Conservation (phyloP, 2,797 vertebrate species). For the Phataginus tetradactyla region DNA sequence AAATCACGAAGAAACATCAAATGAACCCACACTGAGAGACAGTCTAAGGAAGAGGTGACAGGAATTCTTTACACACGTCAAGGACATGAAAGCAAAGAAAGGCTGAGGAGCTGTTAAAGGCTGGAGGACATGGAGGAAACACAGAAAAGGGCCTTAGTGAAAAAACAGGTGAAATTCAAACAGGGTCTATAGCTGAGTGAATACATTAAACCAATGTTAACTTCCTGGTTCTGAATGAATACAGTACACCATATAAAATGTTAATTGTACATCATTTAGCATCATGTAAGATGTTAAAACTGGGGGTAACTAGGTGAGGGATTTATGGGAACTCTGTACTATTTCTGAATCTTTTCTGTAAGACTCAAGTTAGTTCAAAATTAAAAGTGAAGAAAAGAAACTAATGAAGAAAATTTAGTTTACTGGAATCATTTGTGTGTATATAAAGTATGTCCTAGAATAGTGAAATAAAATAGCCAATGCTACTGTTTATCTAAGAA, state of each 20-base stretch:
- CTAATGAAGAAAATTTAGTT: not conserved
- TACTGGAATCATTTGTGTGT: not conserved
- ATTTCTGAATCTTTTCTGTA: not conserved
- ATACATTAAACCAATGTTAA: not conserved
- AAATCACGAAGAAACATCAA: not conserved
- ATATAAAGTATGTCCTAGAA: not conserved
- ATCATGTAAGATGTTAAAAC: not conserved
- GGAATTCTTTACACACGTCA: not conserved
- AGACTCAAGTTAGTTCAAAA: conserved; percentile 28
- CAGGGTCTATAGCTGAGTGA: not conserved
- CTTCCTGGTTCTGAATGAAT: not conserved
- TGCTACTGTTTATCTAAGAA: not conserved
- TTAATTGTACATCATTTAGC: not conserved
- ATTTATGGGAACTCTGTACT: not conserved
- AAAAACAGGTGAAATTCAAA: not conserved
- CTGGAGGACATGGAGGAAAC: not conserved
- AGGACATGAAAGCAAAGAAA: not conserved
- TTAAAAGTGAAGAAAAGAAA: not conserved
- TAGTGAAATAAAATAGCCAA: not conserved
- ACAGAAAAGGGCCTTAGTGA: not conserved
- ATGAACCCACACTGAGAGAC: not conserved
- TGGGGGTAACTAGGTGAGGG: not conserved
- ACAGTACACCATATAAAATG: too few relatives aligned
- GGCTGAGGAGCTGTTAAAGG: not conserved
- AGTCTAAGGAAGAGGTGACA: not conserved